Conservation (phyloP, 1,140 invertebrate genomes). For the Potamilus streckersoni region DNA sequence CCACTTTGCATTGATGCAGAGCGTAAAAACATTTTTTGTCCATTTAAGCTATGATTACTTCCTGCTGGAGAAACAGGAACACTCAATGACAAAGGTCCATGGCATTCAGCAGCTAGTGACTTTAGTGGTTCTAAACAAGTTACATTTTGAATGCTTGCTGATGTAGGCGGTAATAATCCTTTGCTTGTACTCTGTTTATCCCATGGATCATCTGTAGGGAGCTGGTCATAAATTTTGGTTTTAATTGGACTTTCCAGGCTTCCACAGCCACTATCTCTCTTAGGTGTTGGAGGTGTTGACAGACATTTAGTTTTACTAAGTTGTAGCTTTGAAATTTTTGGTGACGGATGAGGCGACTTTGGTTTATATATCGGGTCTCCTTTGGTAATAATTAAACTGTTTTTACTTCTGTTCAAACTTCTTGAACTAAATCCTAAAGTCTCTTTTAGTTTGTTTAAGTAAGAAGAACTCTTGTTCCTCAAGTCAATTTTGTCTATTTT, state of each 20-base stretch:
- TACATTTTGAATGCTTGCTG: neutral
- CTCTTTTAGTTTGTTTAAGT: conserved; percentile 53
- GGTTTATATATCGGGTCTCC: conserved; percentile 28
- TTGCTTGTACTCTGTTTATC: conserved; percentile 8
- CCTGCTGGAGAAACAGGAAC: conserved; percentile 12
- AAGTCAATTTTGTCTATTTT: conserved; percentile 58
- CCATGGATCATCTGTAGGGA: conserved; percentile 29
- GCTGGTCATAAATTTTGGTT: conserved; percentile 20
- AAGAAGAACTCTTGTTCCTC: conserved; percentile 55
- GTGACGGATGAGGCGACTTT: conserved; percentile 17
- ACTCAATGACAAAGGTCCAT: conserved; percentile 7
- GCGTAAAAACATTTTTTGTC: neutral
- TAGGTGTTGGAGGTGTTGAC: conserved; percentile 20
- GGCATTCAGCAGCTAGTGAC: neutral
- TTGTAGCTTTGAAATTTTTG: conserved; percentile 23
- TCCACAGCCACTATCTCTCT: conserved; percentile 43
- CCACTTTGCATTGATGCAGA: neutral
- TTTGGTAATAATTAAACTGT: conserved; percentile 51
- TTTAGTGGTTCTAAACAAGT: conserved; percentile 10
- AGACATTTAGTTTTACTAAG: conserved; percentile 8
- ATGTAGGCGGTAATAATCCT: conserved; percentile 9
- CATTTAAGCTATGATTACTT: conserved; percentile 13
- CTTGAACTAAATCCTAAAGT: conserved; percentile 57
- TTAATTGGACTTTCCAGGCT: conserved; percentile 32
- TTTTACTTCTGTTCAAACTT: conserved; percentile 54